A percentile compares a stretch with the other conserved stretches of the same genome.
Evolutionary conservation across 2,888 invertebrate genomes (phyloP).

Genomic region (Zele albiditarsus): DNA sequence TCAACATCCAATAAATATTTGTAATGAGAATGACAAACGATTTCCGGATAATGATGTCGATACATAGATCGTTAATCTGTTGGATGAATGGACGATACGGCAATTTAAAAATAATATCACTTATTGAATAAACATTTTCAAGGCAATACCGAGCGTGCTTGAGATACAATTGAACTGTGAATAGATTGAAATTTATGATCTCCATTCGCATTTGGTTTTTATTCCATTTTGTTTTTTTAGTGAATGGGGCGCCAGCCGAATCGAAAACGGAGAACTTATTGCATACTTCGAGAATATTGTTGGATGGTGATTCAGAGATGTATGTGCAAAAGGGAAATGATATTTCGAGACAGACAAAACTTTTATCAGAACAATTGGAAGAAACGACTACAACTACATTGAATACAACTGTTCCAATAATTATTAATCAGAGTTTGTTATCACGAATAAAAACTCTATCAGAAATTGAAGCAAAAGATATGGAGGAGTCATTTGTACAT

Average conservation of each 20-base stretch:
- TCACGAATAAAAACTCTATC: not conserved
- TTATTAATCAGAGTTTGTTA: not conserved
- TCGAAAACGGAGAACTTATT: slow-evolving; percentile 21
- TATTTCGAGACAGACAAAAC: slow-evolving; percentile 20
- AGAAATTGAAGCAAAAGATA: slow-evolving; percentile 44
- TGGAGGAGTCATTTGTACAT: slow-evolving; percentile 41
- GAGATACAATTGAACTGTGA: slow-evolving; percentile 45
- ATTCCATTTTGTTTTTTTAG: slow-evolving; percentile 25
- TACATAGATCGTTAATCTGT: not conserved
- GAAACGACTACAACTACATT: not conserved
- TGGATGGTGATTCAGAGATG: not conserved
- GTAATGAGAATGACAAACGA: not conserved
- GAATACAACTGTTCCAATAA: slow-evolving; percentile 5
- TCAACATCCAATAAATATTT: not conserved
- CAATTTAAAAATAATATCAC: slow-evolving; percentile 23
- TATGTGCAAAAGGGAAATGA: slow-evolving; percentile 21
- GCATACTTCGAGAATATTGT: not conserved
- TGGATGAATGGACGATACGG: not conserved
- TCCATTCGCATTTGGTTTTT: not conserved
- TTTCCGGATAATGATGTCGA: not conserved
- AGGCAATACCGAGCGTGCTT: slow-evolving; percentile 35
- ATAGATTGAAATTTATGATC: slow-evolving; percentile 35
- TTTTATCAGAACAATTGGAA: slow-evolving; percentile 12
- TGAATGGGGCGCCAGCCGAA: slow-evolving; percentile 26
- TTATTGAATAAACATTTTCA: slow-evolving; percentile 35